A percentile compares a stretch with the other conserved stretches of the same genome.
These are phyloP conservation scores for Cryptomyrus ogoouensis DNA, from an alignment of 2,113 vertebrate species.

Conservation along the genomic window DNA sequence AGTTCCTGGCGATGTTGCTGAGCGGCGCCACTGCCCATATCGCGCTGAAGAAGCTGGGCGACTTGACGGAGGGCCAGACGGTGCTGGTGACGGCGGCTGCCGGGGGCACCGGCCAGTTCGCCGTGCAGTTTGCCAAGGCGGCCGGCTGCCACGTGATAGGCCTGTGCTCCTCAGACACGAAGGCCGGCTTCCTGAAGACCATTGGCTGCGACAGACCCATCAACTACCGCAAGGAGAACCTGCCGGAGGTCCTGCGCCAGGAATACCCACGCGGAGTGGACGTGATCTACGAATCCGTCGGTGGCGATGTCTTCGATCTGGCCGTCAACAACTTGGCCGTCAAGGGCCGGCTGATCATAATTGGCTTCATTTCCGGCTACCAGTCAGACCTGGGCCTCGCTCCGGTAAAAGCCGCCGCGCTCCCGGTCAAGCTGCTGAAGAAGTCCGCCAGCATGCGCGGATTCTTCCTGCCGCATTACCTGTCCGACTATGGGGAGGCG, in stretches of 20 bases:
- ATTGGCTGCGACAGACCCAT: slow-evolving; percentile 79
- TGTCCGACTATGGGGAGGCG: slow-evolving; percentile 66
- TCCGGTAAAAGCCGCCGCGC: slow-evolving; percentile 56
- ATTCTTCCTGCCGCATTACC: slow-evolving; percentile 82
- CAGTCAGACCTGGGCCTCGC: slow-evolving; percentile 69
- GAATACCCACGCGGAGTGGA: slow-evolving; percentile 77
- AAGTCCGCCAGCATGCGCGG: slow-evolving; percentile 81
- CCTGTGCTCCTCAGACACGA: slow-evolving; percentile 81
- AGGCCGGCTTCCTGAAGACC: slow-evolving; percentile 78
- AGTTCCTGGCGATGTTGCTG: slow-evolving; percentile 75
- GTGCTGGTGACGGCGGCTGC: slow-evolving; percentile 83
- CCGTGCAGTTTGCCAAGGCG: slow-evolving; percentile 80
- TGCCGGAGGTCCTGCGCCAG: slow-evolving; percentile 60
- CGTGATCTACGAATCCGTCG: slow-evolving; percentile 84
- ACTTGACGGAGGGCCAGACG: slow-evolving; percentile 68
- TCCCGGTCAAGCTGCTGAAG: slow-evolving; percentile 77
- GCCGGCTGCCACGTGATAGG: slow-evolving; percentile 85
- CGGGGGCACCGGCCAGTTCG: slow-evolving; percentile 85
- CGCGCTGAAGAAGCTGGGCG: slow-evolving; percentile 75
- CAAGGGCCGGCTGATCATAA: slow-evolving; percentile 76
- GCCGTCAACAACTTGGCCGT: slow-evolving; percentile 70
- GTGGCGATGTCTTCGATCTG: slow-evolving; percentile 74
- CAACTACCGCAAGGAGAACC: slow-evolving; percentile 73
- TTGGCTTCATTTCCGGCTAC: slow-evolving; percentile 85
- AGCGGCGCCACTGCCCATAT: slow-evolving; percentile 81